Percentiles rank a stretch among this genome's conserved stretches.
phyloP scores from a whole-genome alignment of 2,888 invertebrate species.

The Cataglyphis altisquamis region DNA sequence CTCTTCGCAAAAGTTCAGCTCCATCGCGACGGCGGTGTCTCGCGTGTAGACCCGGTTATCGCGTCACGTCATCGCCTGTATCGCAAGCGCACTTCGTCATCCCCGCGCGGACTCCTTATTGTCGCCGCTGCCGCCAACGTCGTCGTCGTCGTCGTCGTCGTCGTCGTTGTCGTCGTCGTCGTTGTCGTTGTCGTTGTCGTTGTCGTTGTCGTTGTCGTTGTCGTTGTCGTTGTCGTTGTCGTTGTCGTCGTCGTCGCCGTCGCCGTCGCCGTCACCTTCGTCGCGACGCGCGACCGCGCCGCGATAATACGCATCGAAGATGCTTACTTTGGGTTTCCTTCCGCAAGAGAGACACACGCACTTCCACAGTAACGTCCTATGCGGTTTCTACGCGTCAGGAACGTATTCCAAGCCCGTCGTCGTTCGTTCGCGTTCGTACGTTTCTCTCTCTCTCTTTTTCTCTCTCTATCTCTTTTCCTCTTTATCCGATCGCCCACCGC shows the following conservation, averaged over 20 bases:
- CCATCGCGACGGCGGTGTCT: slow-evolving; percentile 59
- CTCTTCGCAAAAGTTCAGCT: slow-evolving; percentile 68
- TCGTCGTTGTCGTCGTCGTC: no score
- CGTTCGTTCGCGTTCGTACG: slow-evolving; percentile 4
- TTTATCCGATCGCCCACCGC: slow-evolving; percentile 67
- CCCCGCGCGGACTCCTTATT: slow-evolving; percentile 24
- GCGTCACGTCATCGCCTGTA: slow-evolving; percentile 55
- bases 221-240: neutral
- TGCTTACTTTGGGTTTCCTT: slow-evolving; percentile 30
- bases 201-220: neutral
- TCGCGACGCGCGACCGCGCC: slow-evolving; percentile 63
- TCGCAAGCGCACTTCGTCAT: slow-evolving; percentile 44
- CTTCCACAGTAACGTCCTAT: slow-evolving; percentile 39
- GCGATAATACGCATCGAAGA: slow-evolving; percentile 45
- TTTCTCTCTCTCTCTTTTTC: slow-evolving; percentile 20
- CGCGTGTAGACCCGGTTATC: slow-evolving; percentile 38
- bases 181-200: neutral
- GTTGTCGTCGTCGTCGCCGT: neutral
- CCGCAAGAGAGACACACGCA: slow-evolving; percentile 39
- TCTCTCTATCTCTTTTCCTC: neutral
- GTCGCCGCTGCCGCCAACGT: neutral
- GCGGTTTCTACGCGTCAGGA: slow-evolving; percentile 46
- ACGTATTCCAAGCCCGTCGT: slow-evolving; percentile 25
- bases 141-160: neutral
- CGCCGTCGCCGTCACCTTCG: slow-evolving; percentile 18